These are phyloP conservation scores for Chauna torquata DNA, from an alignment of 2,113 vertebrate species.

Conservation along the genomic window DNA sequence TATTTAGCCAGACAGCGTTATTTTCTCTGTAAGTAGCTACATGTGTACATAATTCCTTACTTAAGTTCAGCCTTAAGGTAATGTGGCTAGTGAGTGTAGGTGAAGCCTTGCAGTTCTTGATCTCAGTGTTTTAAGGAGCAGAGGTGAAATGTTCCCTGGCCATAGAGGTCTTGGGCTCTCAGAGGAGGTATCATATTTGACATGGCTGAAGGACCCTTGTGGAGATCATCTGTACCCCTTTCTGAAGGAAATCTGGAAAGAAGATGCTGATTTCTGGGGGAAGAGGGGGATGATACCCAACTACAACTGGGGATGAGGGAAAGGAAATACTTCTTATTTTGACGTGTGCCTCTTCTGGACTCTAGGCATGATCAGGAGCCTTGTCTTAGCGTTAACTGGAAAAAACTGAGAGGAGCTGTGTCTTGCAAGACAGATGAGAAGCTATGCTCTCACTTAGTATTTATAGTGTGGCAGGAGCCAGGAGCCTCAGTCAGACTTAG, in stretches of 20 bases:
- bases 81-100: neutral
- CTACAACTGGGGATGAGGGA: neutral
- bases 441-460: neutral
- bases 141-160: neutral
- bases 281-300: neutral
- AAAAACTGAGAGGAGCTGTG: neutral
- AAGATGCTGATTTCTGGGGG: neutral
- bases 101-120: neutral
- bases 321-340: neutral
- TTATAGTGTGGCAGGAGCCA: neutral
- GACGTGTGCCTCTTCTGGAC: fast-evolving
- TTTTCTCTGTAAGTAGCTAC: neutral
- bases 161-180: neutral
- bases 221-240: neutral
- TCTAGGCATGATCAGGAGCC: neutral
- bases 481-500: neutral
- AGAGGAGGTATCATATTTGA: neutral
- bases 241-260: neutral
- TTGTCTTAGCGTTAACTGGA: neutral
- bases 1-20: neutral
- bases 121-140: neutral
- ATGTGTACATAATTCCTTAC: neutral
- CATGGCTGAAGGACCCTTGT: neutral
- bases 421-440: neutral
- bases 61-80: neutral